Evolutionary conservation across 2,797 vertebrate species (phyloP).

Genomic region (Phalanger gymnotis): DNA sequence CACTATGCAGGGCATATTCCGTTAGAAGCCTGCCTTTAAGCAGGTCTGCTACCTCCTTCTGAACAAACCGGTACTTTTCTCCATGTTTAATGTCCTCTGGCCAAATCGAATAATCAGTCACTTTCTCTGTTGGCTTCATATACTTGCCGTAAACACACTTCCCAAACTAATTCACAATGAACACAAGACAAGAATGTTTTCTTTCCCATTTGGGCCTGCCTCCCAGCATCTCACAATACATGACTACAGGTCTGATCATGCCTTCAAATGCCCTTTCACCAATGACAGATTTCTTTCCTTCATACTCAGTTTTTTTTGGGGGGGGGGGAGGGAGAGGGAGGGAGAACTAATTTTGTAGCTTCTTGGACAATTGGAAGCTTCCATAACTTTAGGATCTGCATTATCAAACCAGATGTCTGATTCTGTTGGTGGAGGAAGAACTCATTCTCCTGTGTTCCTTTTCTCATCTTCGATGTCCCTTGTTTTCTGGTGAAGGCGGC

Average conservation of each 20-base stretch:
- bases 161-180: constrained; percentile 94
- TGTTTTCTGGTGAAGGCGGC: constrained; percentile 31
- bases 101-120: constrained; percentile 95
- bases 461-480: constrained; percentile 79
- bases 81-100: constrained; percentile 88
- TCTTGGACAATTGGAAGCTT: constrained; percentile 91
- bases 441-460: constrained; percentile 74
- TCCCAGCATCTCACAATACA: constrained; percentile 99
- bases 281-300: constrained; percentile 69
- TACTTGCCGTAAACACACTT: constrained; percentile 97
- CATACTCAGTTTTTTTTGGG: constrained; percentile 75
- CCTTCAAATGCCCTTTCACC: constrained; percentile 91
- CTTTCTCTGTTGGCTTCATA: constrained; percentile 90
- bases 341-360: constrained; percentile 87
- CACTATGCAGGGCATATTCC: constrained; percentile 93
- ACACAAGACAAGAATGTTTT: constrained; percentile 93
- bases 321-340: no score
- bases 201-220: constrained; percentile 90
- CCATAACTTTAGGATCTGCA: constrained; percentile 92
- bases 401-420: constrained; percentile 97
- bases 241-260: constrained; percentile 90
- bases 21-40: constrained; percentile 91
- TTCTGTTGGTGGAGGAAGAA: constrained; percentile 84
- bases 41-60: constrained; percentile 92
- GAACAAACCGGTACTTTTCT: constrained; percentile 88